These are phyloP conservation scores for Liasis olivaceus DNA, from an alignment of 2,797 vertebrate genomes.

Conservation along the genomic window DNA sequence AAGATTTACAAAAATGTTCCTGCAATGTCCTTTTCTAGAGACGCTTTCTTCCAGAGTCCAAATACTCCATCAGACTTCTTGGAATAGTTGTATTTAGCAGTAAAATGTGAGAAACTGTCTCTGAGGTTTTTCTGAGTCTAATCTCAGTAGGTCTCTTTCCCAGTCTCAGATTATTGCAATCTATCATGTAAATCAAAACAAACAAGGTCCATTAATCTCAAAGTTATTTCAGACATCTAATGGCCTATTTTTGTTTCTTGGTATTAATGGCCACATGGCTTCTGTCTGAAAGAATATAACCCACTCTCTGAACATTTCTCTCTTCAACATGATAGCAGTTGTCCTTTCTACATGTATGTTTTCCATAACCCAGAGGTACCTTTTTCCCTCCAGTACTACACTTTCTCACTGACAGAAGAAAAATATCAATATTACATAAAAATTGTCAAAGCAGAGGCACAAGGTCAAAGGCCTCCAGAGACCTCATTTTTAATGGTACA, in stretches of 20 bases:
- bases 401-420: not conserved
- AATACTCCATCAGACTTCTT: not conserved
- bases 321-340: not conserved
- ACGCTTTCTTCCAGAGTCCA: not conserved
- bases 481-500: not conserved
- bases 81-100: not conserved
- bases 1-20: not conserved
- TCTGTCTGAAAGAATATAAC: not conserved
- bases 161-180: conserved; percentile 35
- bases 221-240: conserved; percentile 27
- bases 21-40: not conserved
- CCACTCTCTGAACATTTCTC: conserved; percentile 9
- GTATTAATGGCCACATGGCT: conserved; percentile 20
- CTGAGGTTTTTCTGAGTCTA: conserved; percentile 8
- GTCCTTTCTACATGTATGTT: not conserved
- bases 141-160: conserved; percentile 31
- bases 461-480: not conserved
- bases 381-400: not conserved
- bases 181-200: conserved; percentile 28
- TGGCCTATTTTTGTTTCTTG: conserved; percentile 17
- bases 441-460: not conserved
- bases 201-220: conserved; percentile 47
- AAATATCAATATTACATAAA: not conserved
- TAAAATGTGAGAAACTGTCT: conserved; percentile 22
- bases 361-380: not conserved